Evolutionary conservation across 1,140 invertebrate genomes (phyloP).

Genomic region (Holcopasites calliopsidis): DNA sequence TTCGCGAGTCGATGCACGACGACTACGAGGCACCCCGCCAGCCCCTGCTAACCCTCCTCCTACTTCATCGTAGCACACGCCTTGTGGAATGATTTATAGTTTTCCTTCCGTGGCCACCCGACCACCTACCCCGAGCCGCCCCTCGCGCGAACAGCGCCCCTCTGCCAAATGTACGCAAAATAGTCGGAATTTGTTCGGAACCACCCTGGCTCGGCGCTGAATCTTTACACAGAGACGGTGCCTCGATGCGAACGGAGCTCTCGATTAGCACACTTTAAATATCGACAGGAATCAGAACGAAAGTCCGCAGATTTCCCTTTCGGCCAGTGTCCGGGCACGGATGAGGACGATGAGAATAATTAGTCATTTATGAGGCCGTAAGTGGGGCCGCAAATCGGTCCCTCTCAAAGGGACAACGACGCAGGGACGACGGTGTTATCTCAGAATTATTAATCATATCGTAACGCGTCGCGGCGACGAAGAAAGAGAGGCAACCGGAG

Average conservation of each 20-base stretch:
- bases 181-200: conserved; percentile 67
- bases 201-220: conserved; percentile 14
- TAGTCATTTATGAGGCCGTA: conserved; percentile 78
- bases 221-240: background rate
- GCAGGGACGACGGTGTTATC: conserved; percentile 71
- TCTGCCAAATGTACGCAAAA: conserved; percentile 70
- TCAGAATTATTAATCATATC: conserved; percentile 79
- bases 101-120: conserved; percentile 70
- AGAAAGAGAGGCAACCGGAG: conserved; percentile 47
- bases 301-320: no score
- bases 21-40: conserved; percentile 59
- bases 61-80: conserved; percentile 56
- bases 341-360: conserved; percentile 65
- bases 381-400: conserved; percentile 75
- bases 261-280: conserved; percentile 2
- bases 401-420: conserved; percentile 62
- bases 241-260: conserved; percentile 40
- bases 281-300: no score
- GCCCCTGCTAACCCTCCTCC: conserved; percentile 34
- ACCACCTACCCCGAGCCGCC: conserved; percentile 37
- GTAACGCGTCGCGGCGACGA: conserved; percentile 65
- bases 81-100: conserved; percentile 77
- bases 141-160: conserved; percentile 52
- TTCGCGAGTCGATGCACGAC: conserved; percentile 79
- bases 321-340: conserved; percentile 9